These are phyloP conservation scores for Drosophila anceps DNA, from an alignment of 2,888 invertebrate genomes.

Conservation along the genomic window DNA sequence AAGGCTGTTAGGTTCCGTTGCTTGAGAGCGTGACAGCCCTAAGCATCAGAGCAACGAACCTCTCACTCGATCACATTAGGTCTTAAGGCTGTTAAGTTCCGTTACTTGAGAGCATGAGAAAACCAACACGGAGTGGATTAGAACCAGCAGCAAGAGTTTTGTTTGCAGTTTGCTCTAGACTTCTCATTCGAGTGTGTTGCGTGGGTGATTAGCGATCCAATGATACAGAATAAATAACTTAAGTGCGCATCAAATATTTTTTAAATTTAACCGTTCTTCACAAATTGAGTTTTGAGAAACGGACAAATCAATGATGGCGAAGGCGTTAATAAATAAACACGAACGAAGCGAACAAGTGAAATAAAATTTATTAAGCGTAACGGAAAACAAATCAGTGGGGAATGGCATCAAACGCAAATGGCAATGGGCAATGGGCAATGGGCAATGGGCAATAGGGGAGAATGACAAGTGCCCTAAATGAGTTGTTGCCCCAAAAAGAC, in stretches of 20 bases:
- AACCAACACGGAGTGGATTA: not conserved
- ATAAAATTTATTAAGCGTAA: slow-evolving; percentile 46
- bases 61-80: not conserved
- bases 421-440: not conserved
- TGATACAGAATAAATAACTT: not conserved
- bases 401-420: not conserved
- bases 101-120: not conserved
- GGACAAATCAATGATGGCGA: slow-evolving; percentile 9
- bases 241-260: not conserved
- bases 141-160: not conserved
- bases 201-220: not conserved
- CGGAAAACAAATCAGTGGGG: slow-evolving; percentile 24
- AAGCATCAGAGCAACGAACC: not conserved
- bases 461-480: slow-evolving; percentile 41
- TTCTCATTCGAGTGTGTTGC: not conserved
- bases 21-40: not conserved
- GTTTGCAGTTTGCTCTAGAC: not conserved
- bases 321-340: slow-evolving; percentile 39
- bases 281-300: slow-evolving; percentile 8
- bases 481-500: slow-evolving; percentile 17
- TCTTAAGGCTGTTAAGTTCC: not conserved
- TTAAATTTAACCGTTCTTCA: not conserved
- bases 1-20: not conserved
- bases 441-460: slow-evolving; percentile 1
- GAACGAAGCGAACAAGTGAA: slow-evolving; percentile 11